phyloP scores from a whole-genome alignment of 2,113 vertebrate genomes.

The Aepyceros melampus region DNA sequence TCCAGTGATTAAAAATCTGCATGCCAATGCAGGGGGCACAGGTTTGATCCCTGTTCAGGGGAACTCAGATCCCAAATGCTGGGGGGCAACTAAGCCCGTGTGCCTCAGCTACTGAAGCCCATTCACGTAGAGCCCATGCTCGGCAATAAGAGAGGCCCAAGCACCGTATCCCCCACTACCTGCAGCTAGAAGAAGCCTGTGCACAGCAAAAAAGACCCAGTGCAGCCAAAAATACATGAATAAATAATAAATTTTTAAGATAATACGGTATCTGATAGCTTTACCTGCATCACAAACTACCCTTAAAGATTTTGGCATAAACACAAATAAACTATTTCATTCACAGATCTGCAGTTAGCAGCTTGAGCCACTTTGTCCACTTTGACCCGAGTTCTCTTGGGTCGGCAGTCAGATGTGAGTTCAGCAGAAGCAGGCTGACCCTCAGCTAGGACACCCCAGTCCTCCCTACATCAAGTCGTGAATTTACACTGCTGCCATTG shows the following conservation, averaged over 20 bases:
- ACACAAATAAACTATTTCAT: neutral
- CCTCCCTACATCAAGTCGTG: neutral
- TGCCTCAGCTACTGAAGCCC: neutral
- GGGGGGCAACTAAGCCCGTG: neutral
- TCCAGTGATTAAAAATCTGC: neutral
- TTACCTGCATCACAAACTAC: neutral
- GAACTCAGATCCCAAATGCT: neutral
- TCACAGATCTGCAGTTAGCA: neutral
- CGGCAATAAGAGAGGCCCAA: neutral
- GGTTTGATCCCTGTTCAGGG: neutral
- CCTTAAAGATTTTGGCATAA: neutral
- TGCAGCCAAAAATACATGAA: neutral
- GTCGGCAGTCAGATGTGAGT: neutral
- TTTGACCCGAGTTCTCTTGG: neutral
- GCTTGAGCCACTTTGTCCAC: neutral
- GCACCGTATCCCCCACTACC: neutral
- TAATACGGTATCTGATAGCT: neutral
- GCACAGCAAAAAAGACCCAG: neutral
- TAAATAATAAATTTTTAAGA: neutral
- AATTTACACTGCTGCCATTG: neutral
- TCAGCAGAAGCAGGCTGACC: neutral
- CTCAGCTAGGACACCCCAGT: neutral
- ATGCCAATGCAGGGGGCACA: neutral
- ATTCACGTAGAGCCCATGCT: neutral
- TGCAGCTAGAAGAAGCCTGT: neutral